Percentiles rank a stretch among this genome's conserved stretches.
Evolutionary conservation across 2,113 vertebrate species (phyloP).

Genomic region (Syngnathus typhle): DNA sequence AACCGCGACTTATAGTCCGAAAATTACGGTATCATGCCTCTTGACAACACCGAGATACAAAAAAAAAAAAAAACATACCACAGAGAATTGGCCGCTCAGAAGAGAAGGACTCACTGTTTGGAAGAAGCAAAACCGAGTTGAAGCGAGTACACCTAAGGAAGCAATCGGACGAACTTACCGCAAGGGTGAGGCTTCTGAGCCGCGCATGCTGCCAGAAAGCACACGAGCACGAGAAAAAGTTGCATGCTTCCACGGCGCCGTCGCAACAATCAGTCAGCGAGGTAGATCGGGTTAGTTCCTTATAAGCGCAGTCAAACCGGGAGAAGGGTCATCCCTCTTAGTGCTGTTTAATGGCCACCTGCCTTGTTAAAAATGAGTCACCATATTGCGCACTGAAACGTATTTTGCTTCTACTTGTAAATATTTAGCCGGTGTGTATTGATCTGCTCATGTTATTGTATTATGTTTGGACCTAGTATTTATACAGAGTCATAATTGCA

Average conservation of each 20-base stretch:
- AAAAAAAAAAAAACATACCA: conserved; percentile 41
- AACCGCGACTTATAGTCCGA: no score
- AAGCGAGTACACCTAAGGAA: neutral
- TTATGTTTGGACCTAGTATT: no score
- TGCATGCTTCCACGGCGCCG: conserved; percentile 35
- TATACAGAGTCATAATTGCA: no score
- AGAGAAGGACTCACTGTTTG: conserved; percentile 58
- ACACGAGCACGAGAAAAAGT: conserved; percentile 7
- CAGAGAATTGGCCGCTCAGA: conserved; percentile 45
- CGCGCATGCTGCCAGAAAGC: conserved; percentile 39
- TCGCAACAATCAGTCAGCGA: neutral
- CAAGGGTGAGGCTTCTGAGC: conserved; percentile 55
- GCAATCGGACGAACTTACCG: conserved; percentile 42
- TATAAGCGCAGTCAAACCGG: conserved; percentile 28
- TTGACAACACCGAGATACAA: neutral
- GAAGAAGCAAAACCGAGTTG: neutral
- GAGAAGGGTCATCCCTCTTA: neutral
- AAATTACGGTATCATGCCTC: neutral
- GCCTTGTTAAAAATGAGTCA: neutral
- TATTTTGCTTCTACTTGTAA: neutral
- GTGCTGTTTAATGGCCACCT: neutral
- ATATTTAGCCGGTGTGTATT: neutral
- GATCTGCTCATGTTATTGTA: no score
- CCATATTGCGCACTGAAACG: no score
- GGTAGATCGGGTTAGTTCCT: neutral